Evolutionary conservation across 64 coral and sea anemone species (phyloP).

Genomic region (Exaiptasia diaphana): DNA sequence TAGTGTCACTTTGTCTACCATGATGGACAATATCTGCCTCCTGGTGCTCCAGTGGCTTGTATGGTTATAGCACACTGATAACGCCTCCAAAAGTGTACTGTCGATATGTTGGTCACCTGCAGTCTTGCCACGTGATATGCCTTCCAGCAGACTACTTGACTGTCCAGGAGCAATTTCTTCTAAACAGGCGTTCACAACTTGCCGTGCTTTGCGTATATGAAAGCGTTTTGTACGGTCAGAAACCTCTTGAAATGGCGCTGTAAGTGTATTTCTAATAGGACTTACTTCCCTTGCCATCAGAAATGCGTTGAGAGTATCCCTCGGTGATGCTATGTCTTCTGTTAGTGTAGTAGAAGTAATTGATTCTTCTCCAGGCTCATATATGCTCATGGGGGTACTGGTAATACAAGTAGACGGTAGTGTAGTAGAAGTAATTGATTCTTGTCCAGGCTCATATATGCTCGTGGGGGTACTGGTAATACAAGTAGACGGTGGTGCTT

Average conservation of each 20-base stretch:
- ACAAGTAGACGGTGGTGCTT: too few relatives aligned
- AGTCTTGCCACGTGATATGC: not conserved
- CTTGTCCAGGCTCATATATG: too few relatives aligned
- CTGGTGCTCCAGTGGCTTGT: not conserved
- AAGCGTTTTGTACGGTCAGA: slow-evolving; percentile 43
- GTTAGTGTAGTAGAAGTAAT: not conserved
- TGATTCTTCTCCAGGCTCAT: not conserved
- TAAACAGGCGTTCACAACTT: slow-evolving; percentile 41
- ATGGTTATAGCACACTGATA: not conserved
- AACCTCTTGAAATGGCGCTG: slow-evolving; percentile 26
- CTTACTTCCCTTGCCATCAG: slow-evolving; percentile 28
- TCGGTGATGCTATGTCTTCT: too few relatives aligned
- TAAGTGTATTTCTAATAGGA: slow-evolving; percentile 52
- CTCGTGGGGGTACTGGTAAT: too few relatives aligned
- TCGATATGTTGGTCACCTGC: not conserved
- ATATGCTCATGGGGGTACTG: not conserved
- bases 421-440: too few relatives aligned
- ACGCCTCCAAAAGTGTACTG: not conserved
- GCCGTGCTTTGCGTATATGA: slow-evolving; percentile 36
- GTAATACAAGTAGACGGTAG: too few relatives aligned
- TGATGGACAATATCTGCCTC: not conserved
- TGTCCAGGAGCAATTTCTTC: slow-evolving; percentile 61
- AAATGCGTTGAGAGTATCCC: slow-evolving; percentile 37
- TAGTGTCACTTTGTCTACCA: not conserved
- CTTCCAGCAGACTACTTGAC: slow-evolving; percentile 29